Conservation (phyloP, 2,113 vertebrate genomes). For the Serilophus lunatus region DNA sequence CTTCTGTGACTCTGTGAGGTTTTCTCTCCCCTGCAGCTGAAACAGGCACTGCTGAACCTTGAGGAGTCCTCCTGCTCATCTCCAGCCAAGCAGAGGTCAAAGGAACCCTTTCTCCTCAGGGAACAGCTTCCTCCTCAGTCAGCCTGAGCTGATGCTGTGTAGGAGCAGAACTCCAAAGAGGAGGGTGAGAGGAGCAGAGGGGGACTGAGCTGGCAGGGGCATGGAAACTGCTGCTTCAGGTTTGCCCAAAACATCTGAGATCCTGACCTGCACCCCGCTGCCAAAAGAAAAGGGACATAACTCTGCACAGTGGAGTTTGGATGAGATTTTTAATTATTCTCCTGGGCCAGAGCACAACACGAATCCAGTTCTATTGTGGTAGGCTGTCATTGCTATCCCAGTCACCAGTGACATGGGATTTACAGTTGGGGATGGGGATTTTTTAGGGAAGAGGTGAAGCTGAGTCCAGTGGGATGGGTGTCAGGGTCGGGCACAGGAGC, state of each 20-base stretch:
- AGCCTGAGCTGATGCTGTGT: rapidly evolving
- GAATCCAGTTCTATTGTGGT: background rate
- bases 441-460: background rate
- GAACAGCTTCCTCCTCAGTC: background rate
- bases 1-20: background rate
- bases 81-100: background rate
- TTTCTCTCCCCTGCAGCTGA: background rate
- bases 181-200: background rate
- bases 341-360: background rate
- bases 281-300: background rate
- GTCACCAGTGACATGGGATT: background rate
- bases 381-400: background rate
- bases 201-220: background rate
- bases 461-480: background rate
- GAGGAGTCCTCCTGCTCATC: rapidly evolving
- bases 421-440: background rate
- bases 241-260: background rate
- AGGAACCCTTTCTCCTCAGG: background rate
- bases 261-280: background rate
- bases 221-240: background rate
- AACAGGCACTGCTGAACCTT: no score
- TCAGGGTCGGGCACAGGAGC: background rate
- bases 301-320: background rate
- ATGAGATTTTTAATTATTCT: background rate
- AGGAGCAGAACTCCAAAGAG: background rate